Percentiles rank a stretch among this genome's conserved stretches.
Conservation (phyloP, 2,888 invertebrate species). For the Taphrorychus bicolor region DNA sequence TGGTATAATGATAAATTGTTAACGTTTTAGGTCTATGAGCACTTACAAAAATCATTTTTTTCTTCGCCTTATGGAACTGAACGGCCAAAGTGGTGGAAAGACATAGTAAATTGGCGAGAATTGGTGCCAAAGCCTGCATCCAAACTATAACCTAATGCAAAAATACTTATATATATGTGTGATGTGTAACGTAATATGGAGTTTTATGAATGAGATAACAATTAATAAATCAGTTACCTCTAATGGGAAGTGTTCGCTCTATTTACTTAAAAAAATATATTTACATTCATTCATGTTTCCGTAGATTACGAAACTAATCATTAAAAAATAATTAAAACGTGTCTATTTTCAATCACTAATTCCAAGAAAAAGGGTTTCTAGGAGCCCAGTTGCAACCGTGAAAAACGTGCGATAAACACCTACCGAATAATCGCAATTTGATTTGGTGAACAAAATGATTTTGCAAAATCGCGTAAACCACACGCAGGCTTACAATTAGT, state of each 20-base stretch:
- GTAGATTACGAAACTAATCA: background rate
- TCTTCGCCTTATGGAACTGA: slow-evolving; percentile 70
- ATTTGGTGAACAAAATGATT: background rate
- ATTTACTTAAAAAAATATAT: background rate
- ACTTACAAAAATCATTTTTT: slow-evolving; percentile 71
- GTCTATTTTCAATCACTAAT: too few relatives aligned
- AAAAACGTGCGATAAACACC: background rate
- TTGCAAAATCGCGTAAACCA: background rate
- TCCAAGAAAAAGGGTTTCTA: background rate
- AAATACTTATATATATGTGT: too few relatives aligned
- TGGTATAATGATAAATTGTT: too few relatives aligned
- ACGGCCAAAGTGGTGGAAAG: slow-evolving; percentile 78
- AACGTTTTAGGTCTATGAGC: slow-evolving; percentile 75
- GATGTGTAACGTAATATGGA: too few relatives aligned
- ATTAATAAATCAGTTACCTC: background rate
- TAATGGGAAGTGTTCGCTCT: background rate
- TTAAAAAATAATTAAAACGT: too few relatives aligned
- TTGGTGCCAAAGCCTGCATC: background rate
- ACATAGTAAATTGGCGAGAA: slow-evolving; percentile 66
- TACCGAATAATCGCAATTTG: background rate
- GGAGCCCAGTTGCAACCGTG: background rate
- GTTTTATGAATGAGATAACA: background rate
- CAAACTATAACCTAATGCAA: background rate
- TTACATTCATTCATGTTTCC: background rate
- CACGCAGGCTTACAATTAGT: too few relatives aligned